phyloP scores from a whole-genome alignment of 2,797 vertebrate species.

The Enteromius treurensis region DNA sequence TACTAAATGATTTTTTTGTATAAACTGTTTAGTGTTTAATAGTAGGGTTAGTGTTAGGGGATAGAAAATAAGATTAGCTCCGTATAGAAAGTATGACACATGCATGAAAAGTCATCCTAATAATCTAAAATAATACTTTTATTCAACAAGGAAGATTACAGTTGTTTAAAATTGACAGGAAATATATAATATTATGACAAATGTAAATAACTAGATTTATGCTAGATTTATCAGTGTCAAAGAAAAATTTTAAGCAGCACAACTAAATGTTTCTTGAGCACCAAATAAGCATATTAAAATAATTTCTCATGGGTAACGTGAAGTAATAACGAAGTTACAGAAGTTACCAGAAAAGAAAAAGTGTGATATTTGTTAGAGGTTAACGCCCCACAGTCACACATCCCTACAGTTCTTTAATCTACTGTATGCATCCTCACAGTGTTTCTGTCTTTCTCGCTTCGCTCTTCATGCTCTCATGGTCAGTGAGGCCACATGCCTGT shows the following conservation, averaged over 20 bases:
- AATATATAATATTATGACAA: not conserved
- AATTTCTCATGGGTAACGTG: not conserved
- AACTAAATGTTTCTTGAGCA: not conserved
- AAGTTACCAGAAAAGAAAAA: not conserved
- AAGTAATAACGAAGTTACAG: not conserved
- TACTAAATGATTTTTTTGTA: not conserved
- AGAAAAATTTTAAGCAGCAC: not conserved
- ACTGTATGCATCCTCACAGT: not conserved
- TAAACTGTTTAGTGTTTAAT: not conserved
- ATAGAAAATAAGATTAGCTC: not conserved
- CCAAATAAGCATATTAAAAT: not conserved
- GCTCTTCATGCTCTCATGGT: not conserved
- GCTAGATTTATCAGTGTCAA: too few relatives aligned
- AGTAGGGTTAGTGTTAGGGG: not conserved
- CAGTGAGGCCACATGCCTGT: slow-evolving; percentile 30
- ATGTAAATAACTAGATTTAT: not conserved
- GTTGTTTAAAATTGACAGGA: not conserved
- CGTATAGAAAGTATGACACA: too few relatives aligned
- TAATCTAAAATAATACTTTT: not conserved
- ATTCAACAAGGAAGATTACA: not conserved
- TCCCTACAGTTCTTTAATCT: not conserved
- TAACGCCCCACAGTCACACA: slow-evolving; percentile 11
- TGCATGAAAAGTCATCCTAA: not conserved
- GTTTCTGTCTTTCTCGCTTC: not conserved
- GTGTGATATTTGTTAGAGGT: not conserved